Evolutionary conservation across 2,888 invertebrate genomes (phyloP), one percentile per base, ranked within the genome.

Genomic region (Thecophora atra): DNA sequence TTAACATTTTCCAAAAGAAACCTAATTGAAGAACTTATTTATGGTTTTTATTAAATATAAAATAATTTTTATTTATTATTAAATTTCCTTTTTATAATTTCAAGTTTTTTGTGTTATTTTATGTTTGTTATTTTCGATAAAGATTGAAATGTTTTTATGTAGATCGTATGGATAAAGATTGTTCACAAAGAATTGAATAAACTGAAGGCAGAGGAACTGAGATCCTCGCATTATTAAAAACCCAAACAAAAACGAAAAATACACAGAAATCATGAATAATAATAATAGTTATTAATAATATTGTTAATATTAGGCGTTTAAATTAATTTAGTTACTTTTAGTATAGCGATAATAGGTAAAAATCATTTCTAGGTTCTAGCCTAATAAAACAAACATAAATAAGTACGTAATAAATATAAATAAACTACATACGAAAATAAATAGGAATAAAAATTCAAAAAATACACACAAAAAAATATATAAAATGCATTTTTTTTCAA

Each of bases 191-290:
- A n/a, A n/a, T n/a, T n/a, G n/a, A n/a, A n/a, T n/a, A n/a, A n/a
- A n/a, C n/a, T n/a, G n/a, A n/a, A 51, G 72, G 73, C 75, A 73
- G 81, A 80, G 80, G 80, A 81, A 81, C 81, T 73, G 72, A 65
- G 80, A 78, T 79, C 79, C 81, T 80, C 80, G 81, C 81, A 70
- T 70, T 72, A 72, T n/a, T 17, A 8, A 21, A 42, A 54, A 58
- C 2, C 26, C 13, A 13, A 11, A 58, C 13, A 11, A 58, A 58
- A 13, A 28, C 11, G 13, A 58, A 15, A 24, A 26, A 58, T 28
- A 24, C 47, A 19, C 19, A 71, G 21, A 77, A 72, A 70, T 42
- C 26, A 70, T 65, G 58, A 37, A 37, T 37, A 37, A 37, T 11
- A 37, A n/a, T n/a, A n/a, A n/a, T n/a, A n/a, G n/a, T n/a, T n/a